Base-by-base conservation (phyloP, 1,140 invertebrate species). In the Drosophila rufa region DNA sequence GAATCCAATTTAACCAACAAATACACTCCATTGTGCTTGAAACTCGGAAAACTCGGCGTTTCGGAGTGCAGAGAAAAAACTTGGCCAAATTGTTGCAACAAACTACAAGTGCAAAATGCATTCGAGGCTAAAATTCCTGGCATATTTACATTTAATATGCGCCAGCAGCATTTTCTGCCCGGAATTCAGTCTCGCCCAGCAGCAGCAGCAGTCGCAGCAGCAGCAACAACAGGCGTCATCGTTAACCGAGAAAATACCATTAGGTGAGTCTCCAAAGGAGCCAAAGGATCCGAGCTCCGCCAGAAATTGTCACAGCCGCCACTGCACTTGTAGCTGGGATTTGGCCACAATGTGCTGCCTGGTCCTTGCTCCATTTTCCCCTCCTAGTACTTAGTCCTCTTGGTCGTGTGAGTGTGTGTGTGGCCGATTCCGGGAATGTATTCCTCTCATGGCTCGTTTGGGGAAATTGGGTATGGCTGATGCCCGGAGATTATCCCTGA, bases 231-330 rank as follows among this genome's bases (percentile, higher is more conserved):
- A 80, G 64, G 57, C 69, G 59, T 70, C 78, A 75, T 89, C 83
- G 79, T 85, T 86, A 91, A 92, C 91, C 77, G 91, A 92, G 85
- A 92, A 92, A 92, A 92, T 92, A 86, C 91, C 91, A 87, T 92
- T 92, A 92, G 91, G 91, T 92, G 80, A 92, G 91, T 92, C 75
- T 79, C 70, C 71, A 40, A 62, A 66, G 40, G 46, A 71, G 62
- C 59, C 47, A 47, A n/a, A 45, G 47, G 62, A 53, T 22, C 27
- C 0, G 3, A 8, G 33, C 27, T 25, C 46, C 15, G 27, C 36
- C 58, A 45, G 38, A 75, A 65, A 75, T 75, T 71, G 46, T 73
- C 57, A 80, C 51, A 53, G 59, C 64, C 46, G 46, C 70, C 46
- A 60, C 45, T 69, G 80, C 79, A 87, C 67, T 83, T 87, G 83